Percentiles rank a stretch among this genome's conserved stretches.
phyloP scores from a whole-genome alignment of 2,888 invertebrate genomes.

The Rapana venosa region DNA sequence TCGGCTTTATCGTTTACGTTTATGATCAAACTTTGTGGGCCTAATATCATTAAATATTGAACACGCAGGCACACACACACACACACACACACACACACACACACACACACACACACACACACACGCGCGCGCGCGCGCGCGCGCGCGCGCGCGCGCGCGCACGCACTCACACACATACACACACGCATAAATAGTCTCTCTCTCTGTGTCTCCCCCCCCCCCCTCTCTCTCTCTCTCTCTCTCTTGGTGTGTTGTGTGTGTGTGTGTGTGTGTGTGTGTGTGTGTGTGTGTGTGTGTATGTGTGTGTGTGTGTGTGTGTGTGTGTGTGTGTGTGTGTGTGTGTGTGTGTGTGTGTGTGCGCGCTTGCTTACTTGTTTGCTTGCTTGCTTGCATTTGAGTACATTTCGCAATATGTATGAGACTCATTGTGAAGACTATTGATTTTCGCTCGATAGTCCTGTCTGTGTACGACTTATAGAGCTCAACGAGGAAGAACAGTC shows the following conservation, averaged over 20 bases:
- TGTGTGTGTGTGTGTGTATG: background rate
- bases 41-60: too few species aligned
- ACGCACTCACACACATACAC: background rate
- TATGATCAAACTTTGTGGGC: too few species aligned
- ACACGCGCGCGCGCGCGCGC: background rate
- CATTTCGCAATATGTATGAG: too few species aligned
- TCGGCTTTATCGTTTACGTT: too few species aligned
- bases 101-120: background rate
- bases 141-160: too few species aligned
- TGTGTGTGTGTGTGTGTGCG: background rate
- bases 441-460: too few species aligned
- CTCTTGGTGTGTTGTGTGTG: background rate
- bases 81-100: conserved; percentile 14
- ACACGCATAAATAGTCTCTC: background rate
- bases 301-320: background rate
- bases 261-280: background rate
- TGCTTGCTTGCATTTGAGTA: background rate
- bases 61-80: background rate
- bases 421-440: too few species aligned
- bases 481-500: too few species aligned
- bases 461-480: too few species aligned
- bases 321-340: background rate
- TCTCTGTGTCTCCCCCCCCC: background rate
- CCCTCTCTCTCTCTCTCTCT: background rate
- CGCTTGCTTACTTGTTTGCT: too few species aligned